These are phyloP conservation scores for Euproctis similis DNA, from an alignment of 2,888 invertebrate genomes.

Conservation along the genomic window DNA sequence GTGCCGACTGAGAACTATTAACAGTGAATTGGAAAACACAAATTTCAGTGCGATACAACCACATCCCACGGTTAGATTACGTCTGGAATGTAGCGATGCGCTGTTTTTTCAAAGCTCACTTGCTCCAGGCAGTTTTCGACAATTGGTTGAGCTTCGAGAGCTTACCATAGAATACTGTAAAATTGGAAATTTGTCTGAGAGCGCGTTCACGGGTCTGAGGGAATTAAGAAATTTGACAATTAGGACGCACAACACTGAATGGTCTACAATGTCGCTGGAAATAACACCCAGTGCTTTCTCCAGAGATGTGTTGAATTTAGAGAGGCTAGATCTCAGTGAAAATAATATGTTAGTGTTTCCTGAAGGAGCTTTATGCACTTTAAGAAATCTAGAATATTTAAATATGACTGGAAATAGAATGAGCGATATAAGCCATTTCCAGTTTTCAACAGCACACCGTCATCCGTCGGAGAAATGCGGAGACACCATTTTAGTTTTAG, in stretches of 20 bases:
- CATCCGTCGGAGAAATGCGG: constrained; percentile 81
- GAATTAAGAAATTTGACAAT: constrained; percentile 87
- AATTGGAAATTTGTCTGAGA: constrained; percentile 86
- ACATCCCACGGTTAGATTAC: constrained; percentile 84
- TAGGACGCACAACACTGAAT: constrained; percentile 88
- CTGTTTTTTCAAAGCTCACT: constrained; percentile 87
- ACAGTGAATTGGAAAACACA: constrained; percentile 87
- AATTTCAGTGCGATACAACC: constrained; percentile 90
- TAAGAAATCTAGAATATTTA: constrained; percentile 82
- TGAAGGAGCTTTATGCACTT: constrained; percentile 84
- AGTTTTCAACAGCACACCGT: constrained; percentile 77
- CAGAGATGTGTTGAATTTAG: constrained; percentile 82
- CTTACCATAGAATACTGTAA: constrained; percentile 89
- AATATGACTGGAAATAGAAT: constrained; percentile 88
- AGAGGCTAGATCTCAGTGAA: constrained; percentile 84
- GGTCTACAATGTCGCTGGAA: constrained; percentile 87
- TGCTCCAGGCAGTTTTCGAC: constrained; percentile 84
- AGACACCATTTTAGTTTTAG: constrained; percentile 80
- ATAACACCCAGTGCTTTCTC: constrained; percentile 84
- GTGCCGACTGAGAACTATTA: constrained; percentile 84
- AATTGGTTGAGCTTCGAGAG: constrained; percentile 83
- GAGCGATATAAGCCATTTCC: constrained; percentile 83
- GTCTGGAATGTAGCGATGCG: constrained; percentile 87
- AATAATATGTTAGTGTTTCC: constrained; percentile 89
- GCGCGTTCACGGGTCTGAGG: constrained; percentile 86